Base-by-base conservation (phyloP, 2,113 vertebrate species). In the Oncorhynchus tshawytscha region DNA sequence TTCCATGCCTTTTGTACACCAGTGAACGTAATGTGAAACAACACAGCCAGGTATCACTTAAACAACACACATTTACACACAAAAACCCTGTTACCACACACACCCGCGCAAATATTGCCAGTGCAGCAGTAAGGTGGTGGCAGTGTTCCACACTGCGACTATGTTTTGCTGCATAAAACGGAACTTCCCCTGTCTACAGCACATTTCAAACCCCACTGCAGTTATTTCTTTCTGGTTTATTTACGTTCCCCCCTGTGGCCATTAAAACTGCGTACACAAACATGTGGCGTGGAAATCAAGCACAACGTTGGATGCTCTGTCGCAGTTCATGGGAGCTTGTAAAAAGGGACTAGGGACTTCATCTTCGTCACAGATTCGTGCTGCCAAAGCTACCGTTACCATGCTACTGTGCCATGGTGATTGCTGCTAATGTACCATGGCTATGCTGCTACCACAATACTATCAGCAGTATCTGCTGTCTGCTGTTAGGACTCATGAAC, bases 71-170 rank as follows among this genome's bases (percentile, higher is more conserved):
- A 48, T 25, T 24, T 70, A 64, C 39, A 62, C 66, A 73, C 71
- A 45, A 62, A 73, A 70, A 67, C 73, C 29, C 70, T 51, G 12
- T 64, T 39, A 72, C 39, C 34, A 71, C 24, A 45, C 22, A 49
- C 59, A 65, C 57, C 8, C 59, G 24, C 12, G 49, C 1, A 54
- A 6, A 24, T 15, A 12, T 59, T 29, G 22, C 27, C 5, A 34
- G 39, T 57, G 16, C 34, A 45, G 22, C 68, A 49, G n/a, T 8
- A 9, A 3, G 3, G n/a, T 70, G 24, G n/a, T 70, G 16, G 49
- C 3, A 4, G 2, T 8, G 34, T 15, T 12, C n/a, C 12, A 49
- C 68, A 16, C 45, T 24, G 11, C 11, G 22, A 12, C 39, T 4
- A 24, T 13, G 15, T 22, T 70, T 24, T 12, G 45, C 34, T 49